Base-by-base conservation (phyloP, 53 echinoderm and acorn worm genomes). In the Stichopus horrens region DNA sequence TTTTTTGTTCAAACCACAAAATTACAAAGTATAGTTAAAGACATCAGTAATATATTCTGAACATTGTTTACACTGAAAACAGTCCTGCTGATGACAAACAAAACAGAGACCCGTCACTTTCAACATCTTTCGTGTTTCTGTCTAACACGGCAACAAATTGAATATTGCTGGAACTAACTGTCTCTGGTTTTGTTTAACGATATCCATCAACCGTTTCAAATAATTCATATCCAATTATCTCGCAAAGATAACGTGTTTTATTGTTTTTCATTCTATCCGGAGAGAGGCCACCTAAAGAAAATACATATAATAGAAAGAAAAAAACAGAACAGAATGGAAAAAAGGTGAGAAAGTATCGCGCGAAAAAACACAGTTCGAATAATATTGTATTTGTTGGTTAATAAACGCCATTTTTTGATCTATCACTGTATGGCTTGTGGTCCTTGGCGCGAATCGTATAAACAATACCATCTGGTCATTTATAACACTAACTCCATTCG, bases 191-290 rank as follows among this genome's bases (percentile, higher is more conserved):
- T 57, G 57, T 58, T 58, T 58, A 54, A 56, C 81, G 20, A 81
- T 57, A 58, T 81, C 81, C 23, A 81, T 81, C 81, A 58, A 9
- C 58, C 81, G 81, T 81, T 54, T 21, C 81, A 81, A 81, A 81
- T 81, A 81, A 81, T 81, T 81, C 81, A 81, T 81, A 81, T 81
- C 81, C 81, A 81, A 81, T 81, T 81, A 57, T 58, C 58, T 21
- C 57, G 14, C 20, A 21, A 81, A 81, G 58, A 56, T 57, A 57
- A 81, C 81, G 81, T 81, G 20, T 81, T 81, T 58, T 81, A 58
- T 57, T 21, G 56, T 81, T 57, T 75, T 81, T 81, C 22, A 56
- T 81, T 81, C 56, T 20, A 81, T 21, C 19, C 56, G 1, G 6
- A 18, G 81, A 18, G 81, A 81, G 81, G 81, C 81, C 81, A 56